These are phyloP conservation scores for Apamea anceps DNA, from an alignment of 2,888 invertebrate genomes.

Conservation along the genomic window DNA sequence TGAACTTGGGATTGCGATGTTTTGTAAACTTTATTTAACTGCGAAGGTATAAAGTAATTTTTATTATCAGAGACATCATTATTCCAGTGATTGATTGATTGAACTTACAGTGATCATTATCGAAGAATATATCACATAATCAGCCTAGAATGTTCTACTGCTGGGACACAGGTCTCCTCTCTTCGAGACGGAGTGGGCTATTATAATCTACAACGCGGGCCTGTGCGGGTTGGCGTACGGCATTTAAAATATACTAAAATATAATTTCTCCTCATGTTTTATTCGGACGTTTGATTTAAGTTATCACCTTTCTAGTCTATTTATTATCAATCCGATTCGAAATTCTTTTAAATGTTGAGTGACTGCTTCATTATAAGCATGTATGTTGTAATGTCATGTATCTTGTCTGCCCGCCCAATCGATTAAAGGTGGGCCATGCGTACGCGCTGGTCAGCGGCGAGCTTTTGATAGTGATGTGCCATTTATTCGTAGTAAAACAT, in stretches of 20 bases:
- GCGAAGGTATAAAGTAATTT: not conserved
- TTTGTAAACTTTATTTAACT: not conserved
- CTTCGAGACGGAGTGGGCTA: not conserved
- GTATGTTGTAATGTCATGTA: constrained; percentile 58
- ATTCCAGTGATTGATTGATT: not conserved
- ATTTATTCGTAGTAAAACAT: constrained; percentile 21
- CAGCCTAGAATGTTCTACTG: not conserved
- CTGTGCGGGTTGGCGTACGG: not conserved
- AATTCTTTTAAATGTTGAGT: constrained; percentile 46
- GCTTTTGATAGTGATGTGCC: constrained; percentile 73
- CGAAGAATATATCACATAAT: not conserved
- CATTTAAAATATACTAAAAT: not conserved
- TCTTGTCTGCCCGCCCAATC: constrained; percentile 72
- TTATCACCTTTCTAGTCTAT: constrained; percentile 8
- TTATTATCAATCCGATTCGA: constrained; percentile 28
- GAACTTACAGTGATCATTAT: not conserved
- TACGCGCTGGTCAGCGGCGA: constrained; percentile 66
- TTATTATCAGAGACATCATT: not conserved
- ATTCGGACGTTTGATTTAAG: not conserved
- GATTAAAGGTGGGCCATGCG: constrained; percentile 69
- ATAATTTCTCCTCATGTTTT: not conserved
- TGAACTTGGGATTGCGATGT: not conserved
- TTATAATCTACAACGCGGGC: too few relatives aligned
- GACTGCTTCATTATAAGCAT: constrained; percentile 52
- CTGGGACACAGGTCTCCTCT: not conserved